Evolutionary conservation across 2,888 invertebrate species (phyloP).

Genomic region (Rhaphigaster nebulosa): DNA sequence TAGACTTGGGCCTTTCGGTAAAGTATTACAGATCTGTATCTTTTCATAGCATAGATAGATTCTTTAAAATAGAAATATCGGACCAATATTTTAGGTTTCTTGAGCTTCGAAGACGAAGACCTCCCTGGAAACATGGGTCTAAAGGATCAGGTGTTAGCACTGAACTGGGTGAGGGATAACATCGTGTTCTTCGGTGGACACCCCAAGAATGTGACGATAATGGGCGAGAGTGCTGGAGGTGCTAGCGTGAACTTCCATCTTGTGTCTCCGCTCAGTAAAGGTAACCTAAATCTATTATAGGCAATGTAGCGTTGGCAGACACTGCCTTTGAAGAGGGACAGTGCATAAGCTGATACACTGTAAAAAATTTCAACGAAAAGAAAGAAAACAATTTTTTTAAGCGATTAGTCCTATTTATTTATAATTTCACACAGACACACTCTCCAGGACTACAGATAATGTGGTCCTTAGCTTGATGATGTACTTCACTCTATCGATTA

Average conservation of each 20-base stretch:
- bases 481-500: too few relatives aligned
- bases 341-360: too few relatives aligned
- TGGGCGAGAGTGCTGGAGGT: constrained; percentile 33
- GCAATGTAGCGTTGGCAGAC: too few relatives aligned
- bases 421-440: too few relatives aligned
- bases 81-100: constrained; percentile 43
- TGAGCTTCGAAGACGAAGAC: constrained; percentile 51
- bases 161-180: constrained; percentile 40
- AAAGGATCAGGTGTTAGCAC: constrained; percentile 39
- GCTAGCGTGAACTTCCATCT: constrained; percentile 12
- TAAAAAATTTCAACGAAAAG: too few relatives aligned
- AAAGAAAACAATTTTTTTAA: too few relatives aligned
- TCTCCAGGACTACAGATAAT: too few relatives aligned
- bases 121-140: constrained; percentile 48
- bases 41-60: not conserved
- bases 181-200: constrained; percentile 49
- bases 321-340: too few relatives aligned
- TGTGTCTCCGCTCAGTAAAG: constrained; percentile 30
- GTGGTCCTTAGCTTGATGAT: too few relatives aligned
- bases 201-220: constrained; percentile 39
- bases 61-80: not conserved
- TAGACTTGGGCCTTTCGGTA: constrained; percentile 39
- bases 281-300: too few relatives aligned
- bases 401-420: too few relatives aligned
- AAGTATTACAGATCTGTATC: not conserved